These are phyloP conservation scores for Leucoptera coffeella DNA, from an alignment of 2,888 invertebrate genomes.

Conservation along the genomic window DNA sequence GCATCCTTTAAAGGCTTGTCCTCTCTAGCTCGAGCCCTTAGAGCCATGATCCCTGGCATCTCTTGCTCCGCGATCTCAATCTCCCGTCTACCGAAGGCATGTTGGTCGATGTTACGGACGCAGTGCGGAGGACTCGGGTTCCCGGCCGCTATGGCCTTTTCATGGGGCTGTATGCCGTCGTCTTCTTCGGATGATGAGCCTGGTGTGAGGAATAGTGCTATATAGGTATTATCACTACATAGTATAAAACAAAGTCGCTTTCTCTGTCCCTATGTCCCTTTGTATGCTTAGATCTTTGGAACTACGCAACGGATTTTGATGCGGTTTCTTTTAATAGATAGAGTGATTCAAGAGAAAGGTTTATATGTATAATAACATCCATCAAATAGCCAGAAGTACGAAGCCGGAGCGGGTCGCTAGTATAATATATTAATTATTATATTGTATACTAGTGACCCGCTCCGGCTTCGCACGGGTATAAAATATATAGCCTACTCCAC, in stretches of 20 bases:
- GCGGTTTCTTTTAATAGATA: no score
- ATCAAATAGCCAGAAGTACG: no score
- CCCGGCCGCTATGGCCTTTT: slow-evolving; percentile 84
- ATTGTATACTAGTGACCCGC: no score
- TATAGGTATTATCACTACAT: no score
- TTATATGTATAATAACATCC: no score
- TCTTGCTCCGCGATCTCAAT: slow-evolving; percentile 99
- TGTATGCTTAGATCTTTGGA: no score
- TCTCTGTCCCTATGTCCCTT: no score
- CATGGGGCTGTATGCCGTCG: slow-evolving; percentile 77
- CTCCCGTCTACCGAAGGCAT: slow-evolving; percentile 90
- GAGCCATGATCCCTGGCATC: slow-evolving; percentile 97
- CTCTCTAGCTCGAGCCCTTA: slow-evolving; percentile 84
- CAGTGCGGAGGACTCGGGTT: slow-evolving; percentile 86
- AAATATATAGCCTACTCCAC: no score
- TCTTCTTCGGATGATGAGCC: slow-evolving; percentile 94
- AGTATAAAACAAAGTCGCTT: slow-evolving; percentile 14
- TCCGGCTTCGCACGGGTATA: no score
- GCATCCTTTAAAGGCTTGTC: slow-evolving; percentile 95
- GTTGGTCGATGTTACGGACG: slow-evolving; percentile 87
- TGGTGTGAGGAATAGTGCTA: no score
- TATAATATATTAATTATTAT: not conserved
- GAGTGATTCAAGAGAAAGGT: no score
- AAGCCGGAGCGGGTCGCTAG: not conserved
- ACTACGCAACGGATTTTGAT: no score